Conservation (phyloP, 2,113 vertebrate species). For the Rhizomys pruinosus region DNA sequence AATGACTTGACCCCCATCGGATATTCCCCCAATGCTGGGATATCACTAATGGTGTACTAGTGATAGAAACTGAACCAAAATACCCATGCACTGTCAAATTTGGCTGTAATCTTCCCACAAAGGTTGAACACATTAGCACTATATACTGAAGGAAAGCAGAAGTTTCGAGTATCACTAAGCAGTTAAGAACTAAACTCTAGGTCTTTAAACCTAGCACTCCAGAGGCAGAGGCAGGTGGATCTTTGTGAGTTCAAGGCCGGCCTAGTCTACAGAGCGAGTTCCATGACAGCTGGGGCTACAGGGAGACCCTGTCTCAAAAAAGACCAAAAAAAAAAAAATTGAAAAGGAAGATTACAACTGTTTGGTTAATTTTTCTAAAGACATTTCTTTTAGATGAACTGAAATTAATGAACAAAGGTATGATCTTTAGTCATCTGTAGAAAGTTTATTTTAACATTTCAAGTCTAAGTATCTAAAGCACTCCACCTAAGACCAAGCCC, state of each 20-base stretch:
- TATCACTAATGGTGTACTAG: background rate
- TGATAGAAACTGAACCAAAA: background rate
- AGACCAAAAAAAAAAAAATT: too few species aligned
- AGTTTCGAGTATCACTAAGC: background rate
- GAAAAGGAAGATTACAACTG: background rate
- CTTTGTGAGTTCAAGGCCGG: too few species aligned
- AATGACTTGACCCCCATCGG: background rate
- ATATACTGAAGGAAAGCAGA: background rate
- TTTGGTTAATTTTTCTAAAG: conserved; percentile 5
- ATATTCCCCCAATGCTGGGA: background rate
- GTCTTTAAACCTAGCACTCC: too few species aligned
- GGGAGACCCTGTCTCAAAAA: too few species aligned
- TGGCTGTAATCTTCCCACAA: background rate
- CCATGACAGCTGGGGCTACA: too few species aligned
- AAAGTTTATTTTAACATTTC: background rate
- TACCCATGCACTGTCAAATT: background rate
- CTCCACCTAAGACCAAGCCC: background rate
- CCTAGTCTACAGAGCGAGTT: too few species aligned
- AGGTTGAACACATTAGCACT: background rate
- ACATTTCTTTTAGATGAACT: background rate
- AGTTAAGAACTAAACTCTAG: conserved; percentile 29
- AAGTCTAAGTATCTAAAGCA: background rate
- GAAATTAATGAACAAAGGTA: background rate
- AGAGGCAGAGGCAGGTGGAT: too few species aligned
- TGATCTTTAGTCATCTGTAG: background rate